These are phyloP conservation scores for Clupea harengus DNA, from an alignment of 2,113 vertebrate species.

Conservation along the genomic window DNA sequence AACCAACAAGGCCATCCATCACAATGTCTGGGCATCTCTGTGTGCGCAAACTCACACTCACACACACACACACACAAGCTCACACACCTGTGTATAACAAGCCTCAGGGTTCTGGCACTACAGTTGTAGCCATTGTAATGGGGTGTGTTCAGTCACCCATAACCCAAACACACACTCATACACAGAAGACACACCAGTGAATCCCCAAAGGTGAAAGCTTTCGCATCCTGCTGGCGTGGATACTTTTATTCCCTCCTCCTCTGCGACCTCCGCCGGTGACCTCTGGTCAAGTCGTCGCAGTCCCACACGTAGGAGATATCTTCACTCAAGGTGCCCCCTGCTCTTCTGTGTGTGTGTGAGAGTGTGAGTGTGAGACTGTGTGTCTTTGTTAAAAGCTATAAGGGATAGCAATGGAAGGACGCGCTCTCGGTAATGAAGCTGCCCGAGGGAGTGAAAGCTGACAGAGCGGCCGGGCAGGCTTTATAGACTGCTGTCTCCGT, in stretches of 20 bases:
- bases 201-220: neutral
- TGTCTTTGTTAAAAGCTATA: conserved; percentile 2
- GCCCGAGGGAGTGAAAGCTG: conserved; percentile 12
- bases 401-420: neutral
- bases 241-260: neutral
- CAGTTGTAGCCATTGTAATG: neutral
- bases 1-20: conserved; percentile 32
- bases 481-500: conserved; percentile 7
- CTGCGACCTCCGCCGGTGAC: neutral
- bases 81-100: neutral
- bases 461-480: neutral
- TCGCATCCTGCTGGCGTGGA: neutral
- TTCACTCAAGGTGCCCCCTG: neutral
- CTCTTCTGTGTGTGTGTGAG: neutral
- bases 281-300: neutral
- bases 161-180: neutral
- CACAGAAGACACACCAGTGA: too few species aligned
- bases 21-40: neutral
- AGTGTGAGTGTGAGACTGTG: conserved; percentile 11
- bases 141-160: neutral
- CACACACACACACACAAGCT: neutral
- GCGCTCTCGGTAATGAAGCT: neutral
- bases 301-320: neutral
- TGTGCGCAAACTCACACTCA: neutral
- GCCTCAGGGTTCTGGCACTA: too few species aligned